Percentiles rank a stretch among this genome's conserved stretches.
phyloP scores from a whole-genome alignment of 2,113 vertebrate genomes.

The Coptodon rendalli region DNA sequence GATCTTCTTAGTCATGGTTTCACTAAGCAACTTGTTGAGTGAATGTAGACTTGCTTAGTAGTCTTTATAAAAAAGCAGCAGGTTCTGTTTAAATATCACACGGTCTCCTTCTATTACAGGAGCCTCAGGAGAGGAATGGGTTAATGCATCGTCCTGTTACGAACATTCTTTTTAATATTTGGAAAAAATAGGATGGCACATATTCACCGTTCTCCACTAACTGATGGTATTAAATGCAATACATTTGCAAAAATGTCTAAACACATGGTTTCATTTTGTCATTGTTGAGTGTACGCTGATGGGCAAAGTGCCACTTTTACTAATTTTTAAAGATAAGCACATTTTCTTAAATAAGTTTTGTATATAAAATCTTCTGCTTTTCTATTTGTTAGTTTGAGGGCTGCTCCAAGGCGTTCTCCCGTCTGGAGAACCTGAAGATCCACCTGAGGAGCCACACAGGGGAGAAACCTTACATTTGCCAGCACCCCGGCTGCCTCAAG shows the following conservation, averaged over 20 bases:
- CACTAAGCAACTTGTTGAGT: background rate
- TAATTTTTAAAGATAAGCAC: background rate
- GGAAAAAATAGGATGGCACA: background rate
- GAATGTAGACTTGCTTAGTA: background rate
- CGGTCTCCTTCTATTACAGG: background rate
- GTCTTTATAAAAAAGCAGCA: background rate
- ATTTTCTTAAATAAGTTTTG: background rate
- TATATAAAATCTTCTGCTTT: background rate
- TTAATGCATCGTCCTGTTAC: background rate
- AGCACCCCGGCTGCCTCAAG: constrained; percentile 66
- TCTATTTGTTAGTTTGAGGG: constrained; percentile 64
- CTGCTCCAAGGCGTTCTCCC: constrained; percentile 69
- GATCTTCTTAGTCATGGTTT: background rate
- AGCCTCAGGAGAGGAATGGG: background rate
- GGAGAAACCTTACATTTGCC: constrained; percentile 71
- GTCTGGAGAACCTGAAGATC: constrained; percentile 73
- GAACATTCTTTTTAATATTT: background rate
- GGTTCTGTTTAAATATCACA: background rate
- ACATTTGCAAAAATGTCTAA: background rate
- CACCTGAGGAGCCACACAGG: constrained; percentile 70
- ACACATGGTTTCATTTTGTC: background rate
- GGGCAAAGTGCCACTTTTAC: background rate
- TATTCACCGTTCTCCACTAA: background rate
- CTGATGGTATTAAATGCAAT: background rate
- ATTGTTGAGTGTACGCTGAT: background rate